A percentile compares a stretch with the other conserved stretches of the same genome.
Evolutionary conservation across 2,113 vertebrate genomes (phyloP).

Genomic region (Tenebrosternarchus preto): DNA sequence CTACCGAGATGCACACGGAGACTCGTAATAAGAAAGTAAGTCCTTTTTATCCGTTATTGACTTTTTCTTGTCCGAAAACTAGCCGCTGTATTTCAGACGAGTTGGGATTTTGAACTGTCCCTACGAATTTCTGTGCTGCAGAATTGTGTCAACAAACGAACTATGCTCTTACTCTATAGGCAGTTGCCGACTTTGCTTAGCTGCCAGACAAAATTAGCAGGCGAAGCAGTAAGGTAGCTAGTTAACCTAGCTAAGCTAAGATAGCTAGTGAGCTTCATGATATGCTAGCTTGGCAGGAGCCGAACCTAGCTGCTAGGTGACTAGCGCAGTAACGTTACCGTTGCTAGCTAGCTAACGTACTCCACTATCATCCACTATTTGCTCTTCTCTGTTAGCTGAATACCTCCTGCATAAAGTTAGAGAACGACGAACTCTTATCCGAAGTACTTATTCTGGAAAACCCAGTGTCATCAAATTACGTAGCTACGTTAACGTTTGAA

Average conservation of each 20-base stretch:
- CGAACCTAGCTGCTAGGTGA: background rate
- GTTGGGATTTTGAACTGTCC: background rate
- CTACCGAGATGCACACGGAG: constrained; percentile 81
- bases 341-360: background rate
- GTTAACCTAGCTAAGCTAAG: too few species aligned
- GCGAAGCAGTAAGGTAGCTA: background rate
- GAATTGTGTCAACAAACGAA: constrained; percentile 5
- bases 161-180: background rate
- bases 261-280: too few species aligned
- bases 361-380: too few species aligned
- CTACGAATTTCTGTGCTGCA: background rate
- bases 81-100: background rate
- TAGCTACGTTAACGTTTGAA: background rate
- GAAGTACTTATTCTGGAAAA: background rate
- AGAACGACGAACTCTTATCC: background rate
- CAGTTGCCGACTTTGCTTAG: background rate
- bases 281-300: too few species aligned
- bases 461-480: background rate
- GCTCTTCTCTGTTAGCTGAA: background rate
- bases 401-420: constrained; percentile 9
- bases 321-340: background rate
- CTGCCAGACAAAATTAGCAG: background rate
- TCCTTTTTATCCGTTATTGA: constrained; percentile 49
- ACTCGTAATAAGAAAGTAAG: constrained; percentile 80
- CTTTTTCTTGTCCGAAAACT: background rate